Percentiles rank a stretch among this genome's conserved stretches.
Conservation (phyloP, 30 jellyfish, hydroid and myxozoan species). For the Hydra vulgaris region DNA sequence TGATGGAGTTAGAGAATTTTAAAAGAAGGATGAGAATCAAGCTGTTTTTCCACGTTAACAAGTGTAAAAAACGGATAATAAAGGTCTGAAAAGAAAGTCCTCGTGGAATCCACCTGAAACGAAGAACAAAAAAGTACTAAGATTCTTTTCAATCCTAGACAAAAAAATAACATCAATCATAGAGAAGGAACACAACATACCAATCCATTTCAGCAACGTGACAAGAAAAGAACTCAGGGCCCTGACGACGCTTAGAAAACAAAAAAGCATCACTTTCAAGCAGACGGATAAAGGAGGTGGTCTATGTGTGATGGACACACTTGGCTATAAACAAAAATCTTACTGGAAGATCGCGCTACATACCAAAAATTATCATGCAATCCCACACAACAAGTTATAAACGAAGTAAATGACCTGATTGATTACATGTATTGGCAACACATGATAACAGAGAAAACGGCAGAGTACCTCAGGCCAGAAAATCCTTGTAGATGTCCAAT, state of each 20-base stretch:
- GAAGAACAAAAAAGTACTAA: background rate
- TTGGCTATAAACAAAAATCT: too few species aligned
- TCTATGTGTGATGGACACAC: too few species aligned
- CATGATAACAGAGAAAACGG: background rate
- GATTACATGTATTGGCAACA: background rate
- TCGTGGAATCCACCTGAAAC: background rate
- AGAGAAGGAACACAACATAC: background rate
- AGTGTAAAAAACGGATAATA: background rate
- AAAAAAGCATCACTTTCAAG: background rate
- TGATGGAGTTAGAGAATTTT: background rate
- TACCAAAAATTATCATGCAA: too few species aligned
- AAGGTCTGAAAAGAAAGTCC: background rate
- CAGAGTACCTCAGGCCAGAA: background rate
- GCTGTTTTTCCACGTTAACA: background rate
- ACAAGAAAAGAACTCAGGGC: background rate
- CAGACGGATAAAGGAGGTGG: background rate
- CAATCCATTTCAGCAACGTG: background rate
- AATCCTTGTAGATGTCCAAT: background rate
- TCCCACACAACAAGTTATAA: background rate
- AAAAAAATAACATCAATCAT: background rate
- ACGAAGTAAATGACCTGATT: background rate
- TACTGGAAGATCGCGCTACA: too few species aligned
- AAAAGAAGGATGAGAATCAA: background rate
- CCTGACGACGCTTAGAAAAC: background rate
- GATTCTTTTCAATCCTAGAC: background rate